These are phyloP conservation scores for Ciconia maguari DNA, from an alignment of 2,113 vertebrate species.

Conservation along the genomic window DNA sequence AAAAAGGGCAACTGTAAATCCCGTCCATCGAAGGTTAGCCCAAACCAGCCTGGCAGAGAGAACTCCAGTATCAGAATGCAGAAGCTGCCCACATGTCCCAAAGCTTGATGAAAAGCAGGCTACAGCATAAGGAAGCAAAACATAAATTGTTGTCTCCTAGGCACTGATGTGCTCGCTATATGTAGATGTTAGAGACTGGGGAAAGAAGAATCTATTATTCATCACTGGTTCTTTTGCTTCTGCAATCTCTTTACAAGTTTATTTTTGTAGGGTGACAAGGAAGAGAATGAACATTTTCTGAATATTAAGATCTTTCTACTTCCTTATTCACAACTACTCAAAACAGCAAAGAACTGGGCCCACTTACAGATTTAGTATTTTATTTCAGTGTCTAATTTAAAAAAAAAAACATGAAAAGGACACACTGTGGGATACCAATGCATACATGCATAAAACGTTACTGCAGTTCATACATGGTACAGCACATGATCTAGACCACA, in stretches of 20 bases:
- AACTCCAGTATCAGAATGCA: neutral
- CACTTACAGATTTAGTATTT: neutral
- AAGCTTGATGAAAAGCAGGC: neutral
- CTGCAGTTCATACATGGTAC: neutral
- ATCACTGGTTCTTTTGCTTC: constrained; percentile 5
- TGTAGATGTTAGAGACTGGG: neutral
- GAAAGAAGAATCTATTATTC: constrained; percentile 44
- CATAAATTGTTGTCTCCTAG: neutral
- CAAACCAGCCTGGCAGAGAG: neutral
- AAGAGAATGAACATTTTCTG: neutral
- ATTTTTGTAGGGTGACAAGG: neutral
- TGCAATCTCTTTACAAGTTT: neutral
- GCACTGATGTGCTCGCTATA: neutral
- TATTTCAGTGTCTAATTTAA: neutral
- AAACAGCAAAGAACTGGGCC: neutral
- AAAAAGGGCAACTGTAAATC: neutral
- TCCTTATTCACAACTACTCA: neutral
- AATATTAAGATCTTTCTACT: neutral
- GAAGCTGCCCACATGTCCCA: neutral
- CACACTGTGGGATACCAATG: neutral
- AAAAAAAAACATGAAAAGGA: neutral
- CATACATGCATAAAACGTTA: neutral
- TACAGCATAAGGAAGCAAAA: neutral
- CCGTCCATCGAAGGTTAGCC: neutral
- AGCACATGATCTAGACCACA: neutral